Evolutionary conservation across 2,113 vertebrate genomes (phyloP), one percentile per base, ranked within the genome.

Genomic region (Sturnus vulgaris): DNA sequence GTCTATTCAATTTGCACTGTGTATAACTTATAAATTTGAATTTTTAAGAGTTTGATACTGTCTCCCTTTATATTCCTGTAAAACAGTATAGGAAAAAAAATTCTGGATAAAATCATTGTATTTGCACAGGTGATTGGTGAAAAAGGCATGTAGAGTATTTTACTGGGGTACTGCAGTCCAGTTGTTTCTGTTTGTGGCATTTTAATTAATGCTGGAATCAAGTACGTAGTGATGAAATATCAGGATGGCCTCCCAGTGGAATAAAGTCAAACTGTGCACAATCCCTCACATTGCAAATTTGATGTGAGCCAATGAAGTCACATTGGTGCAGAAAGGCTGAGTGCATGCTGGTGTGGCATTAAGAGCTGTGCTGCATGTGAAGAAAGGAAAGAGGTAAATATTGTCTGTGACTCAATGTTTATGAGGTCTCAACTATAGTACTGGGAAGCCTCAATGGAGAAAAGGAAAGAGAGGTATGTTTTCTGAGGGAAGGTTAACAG

Each of bases 271-370:
- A 50, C 25, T 46, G 22, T 65, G 22, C 18, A 50, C 39, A 57
- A 2, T 20, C 11, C 8, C 30, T 44, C 24, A 25, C 4, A 3
- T 3, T 50, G 44, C 21, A 59, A 57, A 66, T 44, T 11, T 59
- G 15, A 53, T 0, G 0, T 17, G 7, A 72, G 27, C 6, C 39
- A 39, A 15, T 27, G 50, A 47, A 75, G 13, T 30, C 22, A 60
- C 28, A 12, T 5, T 28, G n/a, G 5, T n/a, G 22, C 23, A 81
- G 52, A 70, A 65, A 33, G 72, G n/a, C 12, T 2, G 2, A 76
- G 19, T 8, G 2, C 31, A 6, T 25, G 69, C 49, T 2, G 3
- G 10, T 8, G 3, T 52, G 61, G 18, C 21, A 52, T 44, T 71
- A 39, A 57, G 46, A 70, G 44, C 28, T 53, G 64, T 50, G 37